A percentile compares a stretch with the other conserved stretches of the same genome.
Conservation (phyloP, 2,888 invertebrate genomes). For the Limnephilus lunatus region DNA sequence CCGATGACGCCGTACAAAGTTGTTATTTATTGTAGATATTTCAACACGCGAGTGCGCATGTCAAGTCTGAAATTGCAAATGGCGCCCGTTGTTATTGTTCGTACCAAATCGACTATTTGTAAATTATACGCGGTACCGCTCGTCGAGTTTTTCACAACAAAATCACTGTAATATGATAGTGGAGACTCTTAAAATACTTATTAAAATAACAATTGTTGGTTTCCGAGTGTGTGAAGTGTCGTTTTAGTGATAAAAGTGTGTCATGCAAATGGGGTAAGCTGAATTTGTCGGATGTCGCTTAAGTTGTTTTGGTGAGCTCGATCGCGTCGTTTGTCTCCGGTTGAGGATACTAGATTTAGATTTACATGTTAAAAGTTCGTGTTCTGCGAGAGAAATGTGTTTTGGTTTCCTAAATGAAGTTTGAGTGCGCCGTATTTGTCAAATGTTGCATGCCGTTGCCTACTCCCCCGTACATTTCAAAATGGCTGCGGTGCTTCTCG, state of each 20-base stretch:
- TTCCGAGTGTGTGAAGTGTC: constrained; percentile 75
- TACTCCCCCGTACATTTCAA: constrained; percentile 79
- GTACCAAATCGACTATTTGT: constrained; percentile 89
- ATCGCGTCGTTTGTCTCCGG: constrained; percentile 66
- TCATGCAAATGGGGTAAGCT: constrained; percentile 86
- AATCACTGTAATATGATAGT: constrained; percentile 77
- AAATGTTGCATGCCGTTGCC: constrained; percentile 78
- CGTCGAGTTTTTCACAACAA: constrained; percentile 79
- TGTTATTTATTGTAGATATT: constrained; percentile 67
- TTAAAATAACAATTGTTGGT: constrained; percentile 76
- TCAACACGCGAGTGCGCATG: constrained; percentile 79
- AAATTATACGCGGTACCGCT: constrained; percentile 83
- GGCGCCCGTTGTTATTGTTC: constrained; percentile 99
- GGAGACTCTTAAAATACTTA: constrained; percentile 75
- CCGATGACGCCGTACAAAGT: constrained; percentile 67
- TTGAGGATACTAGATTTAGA: background rate
- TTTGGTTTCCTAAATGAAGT: constrained; percentile 33
- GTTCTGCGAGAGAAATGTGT: constrained; percentile 43
- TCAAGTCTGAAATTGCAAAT: constrained; percentile 95
- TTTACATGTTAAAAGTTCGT: constrained; percentile 35
- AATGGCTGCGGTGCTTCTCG: constrained; percentile 80
- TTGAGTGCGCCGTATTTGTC: constrained; percentile 70
- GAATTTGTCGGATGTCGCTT: constrained; percentile 79
- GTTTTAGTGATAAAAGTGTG: constrained; percentile 82
- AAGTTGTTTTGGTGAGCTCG: constrained; percentile 77